Evolutionary conservation across 2,797 vertebrate species (phyloP), one percentile per base, ranked within the genome.

Genomic region (Enteromius afrohamiltoni): DNA sequence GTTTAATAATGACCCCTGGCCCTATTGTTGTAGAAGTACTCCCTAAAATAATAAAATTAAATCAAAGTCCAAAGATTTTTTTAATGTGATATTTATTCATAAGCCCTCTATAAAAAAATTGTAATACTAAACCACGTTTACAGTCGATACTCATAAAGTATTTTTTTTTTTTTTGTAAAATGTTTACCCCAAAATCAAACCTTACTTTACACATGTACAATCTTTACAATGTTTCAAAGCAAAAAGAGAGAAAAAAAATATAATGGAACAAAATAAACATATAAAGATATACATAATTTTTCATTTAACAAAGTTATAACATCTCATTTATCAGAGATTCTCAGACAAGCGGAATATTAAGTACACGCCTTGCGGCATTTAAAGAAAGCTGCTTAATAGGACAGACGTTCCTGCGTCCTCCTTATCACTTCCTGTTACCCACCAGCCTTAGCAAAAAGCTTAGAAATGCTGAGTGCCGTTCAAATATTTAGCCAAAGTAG

Each of bases 81-180:
- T 87, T 89, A 29, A 71, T 90, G 85, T 94, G 90, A 93, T 92
- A 95, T 95, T 95, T 94, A 95, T 95, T 95, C 91, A 93, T 94
- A 94, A 94, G 93, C 93, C 89, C 93, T 94, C 91, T 92, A 95
- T 95, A 95, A 95, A 88, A 86, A 96, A 96, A 94, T 93, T 88
- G 85, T 88, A 91, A 95, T 95, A 94, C 93, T 95, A 93, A 95
- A 95, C 93, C 91, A 94, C 91, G 92, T 95, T 95, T 95, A 96
- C 94, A 95, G 93, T 93, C 92, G 92, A 92, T 93, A 93, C 91
- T 93, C 93, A 94, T 94, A 93, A 94, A 95, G 93, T 91, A 91
- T 93, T 85, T 90, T 91, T 92, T 94, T 92, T 94, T 87, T 86
- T 91, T 89, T 88, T 84, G 86, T 90, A 90, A 88, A 91, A 88